Evolutionary conservation across 2,113 vertebrate genomes (phyloP).

Genomic region (Rhinolophus sinicus): DNA sequence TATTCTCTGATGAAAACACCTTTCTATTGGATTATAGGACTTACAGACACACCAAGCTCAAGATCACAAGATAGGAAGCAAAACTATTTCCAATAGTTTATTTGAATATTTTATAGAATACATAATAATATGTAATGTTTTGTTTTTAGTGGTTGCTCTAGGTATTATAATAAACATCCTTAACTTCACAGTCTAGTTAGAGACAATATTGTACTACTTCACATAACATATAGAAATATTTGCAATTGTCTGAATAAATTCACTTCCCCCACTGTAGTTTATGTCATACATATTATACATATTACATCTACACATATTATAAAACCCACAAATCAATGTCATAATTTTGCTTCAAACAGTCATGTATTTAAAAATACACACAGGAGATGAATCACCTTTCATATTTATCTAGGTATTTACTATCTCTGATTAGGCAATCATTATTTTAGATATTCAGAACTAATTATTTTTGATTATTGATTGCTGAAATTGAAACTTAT

Average conservation of each 20-base stretch:
- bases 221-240: not conserved
- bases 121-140: not conserved
- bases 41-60: not conserved
- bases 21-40: not conserved
- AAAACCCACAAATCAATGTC: not conserved
- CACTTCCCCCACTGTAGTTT: too few species aligned
- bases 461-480: not conserved
- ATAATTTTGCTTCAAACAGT: not conserved
- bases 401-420: not conserved
- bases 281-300: too few species aligned
- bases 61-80: not conserved
- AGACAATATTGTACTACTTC: not conserved
- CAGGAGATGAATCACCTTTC: not conserved
- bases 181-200: not conserved
- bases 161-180: not conserved
- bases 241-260: not conserved
- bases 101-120: not conserved
- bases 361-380: not conserved
- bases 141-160: not conserved
- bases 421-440: not conserved
- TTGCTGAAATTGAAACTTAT: constrained; percentile 20
- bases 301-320: not conserved
- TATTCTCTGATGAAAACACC: not conserved
- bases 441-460: not conserved
- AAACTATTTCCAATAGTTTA: not conserved